Percentiles rank a stretch among this genome's conserved stretches.
phyloP scores from a whole-genome alignment of 2,888 invertebrate genomes.

The Pammene fasciana region DNA sequence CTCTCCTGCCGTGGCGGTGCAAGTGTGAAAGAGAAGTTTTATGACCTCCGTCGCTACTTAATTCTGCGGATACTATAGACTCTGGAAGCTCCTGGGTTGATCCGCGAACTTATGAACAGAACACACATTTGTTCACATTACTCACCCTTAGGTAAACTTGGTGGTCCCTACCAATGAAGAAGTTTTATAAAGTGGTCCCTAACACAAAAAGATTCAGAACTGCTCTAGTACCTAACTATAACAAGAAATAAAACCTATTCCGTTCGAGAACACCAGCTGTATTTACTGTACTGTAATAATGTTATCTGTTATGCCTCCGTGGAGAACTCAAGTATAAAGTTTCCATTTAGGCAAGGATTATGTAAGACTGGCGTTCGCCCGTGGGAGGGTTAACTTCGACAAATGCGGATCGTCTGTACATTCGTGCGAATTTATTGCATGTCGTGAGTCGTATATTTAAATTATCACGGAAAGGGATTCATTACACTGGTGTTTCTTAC shows the following conservation, averaged over 20 bases:
- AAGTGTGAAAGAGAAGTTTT: too few relatives aligned
- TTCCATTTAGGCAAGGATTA: conserved; percentile 33
- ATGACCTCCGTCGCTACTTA: too few relatives aligned
- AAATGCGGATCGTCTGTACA: conserved; percentile 41
- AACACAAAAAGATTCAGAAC: too few relatives aligned
- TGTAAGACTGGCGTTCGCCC: conserved; percentile 42
- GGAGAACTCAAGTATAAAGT: conserved; percentile 28
- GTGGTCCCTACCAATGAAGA: too few relatives aligned
- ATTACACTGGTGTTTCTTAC: neutral
- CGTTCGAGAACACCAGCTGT: conserved; percentile 18
- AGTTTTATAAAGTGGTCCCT: too few relatives aligned
- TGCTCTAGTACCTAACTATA: neutral
- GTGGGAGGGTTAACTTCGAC: conserved; percentile 45
- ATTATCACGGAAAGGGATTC: conserved; percentile 22
- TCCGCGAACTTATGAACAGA: too few relatives aligned
- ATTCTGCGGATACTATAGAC: too few relatives aligned
- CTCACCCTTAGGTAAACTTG: too few relatives aligned
- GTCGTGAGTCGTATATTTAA: conserved; percentile 15
- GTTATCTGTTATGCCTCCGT: conserved; percentile 17
- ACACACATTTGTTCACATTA: too few relatives aligned
- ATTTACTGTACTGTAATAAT: conserved; percentile 21
- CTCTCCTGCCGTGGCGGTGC: too few relatives aligned
- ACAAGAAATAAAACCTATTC: neutral
- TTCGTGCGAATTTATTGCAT: neutral
- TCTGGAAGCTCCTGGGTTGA: too few relatives aligned